Percentiles rank a stretch among this genome's conserved stretches.
These are phyloP conservation scores for Cyrtonyx montezumae DNA, from an alignment of 2,113 vertebrate genomes.

Conservation along the genomic window DNA sequence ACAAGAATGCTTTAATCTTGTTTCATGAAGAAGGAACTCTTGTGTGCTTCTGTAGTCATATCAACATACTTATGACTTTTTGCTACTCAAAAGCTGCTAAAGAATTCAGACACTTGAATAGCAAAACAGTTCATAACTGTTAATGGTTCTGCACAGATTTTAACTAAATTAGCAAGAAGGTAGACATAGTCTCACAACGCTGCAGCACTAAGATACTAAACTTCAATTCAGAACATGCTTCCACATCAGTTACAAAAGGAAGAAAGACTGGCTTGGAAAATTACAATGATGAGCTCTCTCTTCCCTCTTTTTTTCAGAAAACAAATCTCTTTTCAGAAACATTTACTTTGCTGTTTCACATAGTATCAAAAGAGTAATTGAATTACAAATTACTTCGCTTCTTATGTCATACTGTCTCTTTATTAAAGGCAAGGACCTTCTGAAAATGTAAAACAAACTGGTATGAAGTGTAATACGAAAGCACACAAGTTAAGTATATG, in stretches of 20 bases:
- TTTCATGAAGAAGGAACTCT: neutral
- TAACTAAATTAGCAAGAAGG: neutral
- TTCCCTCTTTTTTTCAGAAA: neutral
- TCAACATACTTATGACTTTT: neutral
- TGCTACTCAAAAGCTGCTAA: neutral
- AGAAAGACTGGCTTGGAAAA: neutral
- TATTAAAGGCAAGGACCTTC: neutral
- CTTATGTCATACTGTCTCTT: neutral
- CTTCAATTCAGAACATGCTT: neutral
- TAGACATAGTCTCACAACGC: neutral
- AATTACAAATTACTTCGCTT: neutral
- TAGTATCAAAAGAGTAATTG: neutral
- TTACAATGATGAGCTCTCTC: neutral
- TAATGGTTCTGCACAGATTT: neutral
- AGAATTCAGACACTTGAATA: neutral
- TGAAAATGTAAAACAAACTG: neutral
- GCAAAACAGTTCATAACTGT: neutral
- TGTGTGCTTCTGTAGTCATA: neutral
- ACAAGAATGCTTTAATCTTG: neutral
- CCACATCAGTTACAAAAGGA: neutral
- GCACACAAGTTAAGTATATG: accelerated
- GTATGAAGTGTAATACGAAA: neutral
- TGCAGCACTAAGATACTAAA: neutral
- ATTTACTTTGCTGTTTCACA: neutral
- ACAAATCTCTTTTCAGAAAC: neutral